Base-by-base conservation (phyloP, 2,113 vertebrate species). In the Diglossa brunneiventris region DNA sequence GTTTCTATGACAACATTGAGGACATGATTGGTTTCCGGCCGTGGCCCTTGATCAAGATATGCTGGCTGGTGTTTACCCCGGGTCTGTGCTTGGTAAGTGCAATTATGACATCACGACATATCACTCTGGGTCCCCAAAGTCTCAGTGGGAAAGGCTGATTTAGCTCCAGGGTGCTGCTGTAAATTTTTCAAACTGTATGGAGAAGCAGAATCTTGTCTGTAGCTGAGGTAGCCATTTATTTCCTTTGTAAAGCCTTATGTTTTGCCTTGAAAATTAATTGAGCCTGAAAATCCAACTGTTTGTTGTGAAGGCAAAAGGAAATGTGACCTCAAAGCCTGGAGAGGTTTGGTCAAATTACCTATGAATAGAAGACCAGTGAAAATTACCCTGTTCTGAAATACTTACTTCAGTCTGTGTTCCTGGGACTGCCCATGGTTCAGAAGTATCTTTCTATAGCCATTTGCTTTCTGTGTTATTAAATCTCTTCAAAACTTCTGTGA, bases 1-100 rank as follows among this genome's bases (percentile, higher is more conserved):
- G 98, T 81, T 98, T 99, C 97, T 99, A 99, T 64, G 98, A 98
- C 91, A 99, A 99, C 93, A 63, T 99, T 5, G 98, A 99, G 87
- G 99, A 99, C 96, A 99, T 99, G 99, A 99, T 99, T 88, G 99
- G 99, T 37, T 99, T 99, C 96, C 98, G 96, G 46, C 99, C 99
- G 0, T 96, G 98, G 81, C 96, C 98, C 7, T 27, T 99, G 92
- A 97, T 99, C 80, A 99, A 99, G 96, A 97, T 99, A 67, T 99
- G 98, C 95, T 98, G 99, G 98, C 97, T 98, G 90, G 98, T 98
- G 88, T 61, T 99, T 87, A 99, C 99, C 55, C 99, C 99, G 2
- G 96, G 98, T 3, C 82, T 99, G 70, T 99, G 99, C 95, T 64
- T 98, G 98, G 99, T 99, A 97, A 96, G 98, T 83, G 47, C 23